Evolutionary conservation across 1,140 invertebrate genomes (phyloP).

Genomic region (Hydropsyche tenuis): DNA sequence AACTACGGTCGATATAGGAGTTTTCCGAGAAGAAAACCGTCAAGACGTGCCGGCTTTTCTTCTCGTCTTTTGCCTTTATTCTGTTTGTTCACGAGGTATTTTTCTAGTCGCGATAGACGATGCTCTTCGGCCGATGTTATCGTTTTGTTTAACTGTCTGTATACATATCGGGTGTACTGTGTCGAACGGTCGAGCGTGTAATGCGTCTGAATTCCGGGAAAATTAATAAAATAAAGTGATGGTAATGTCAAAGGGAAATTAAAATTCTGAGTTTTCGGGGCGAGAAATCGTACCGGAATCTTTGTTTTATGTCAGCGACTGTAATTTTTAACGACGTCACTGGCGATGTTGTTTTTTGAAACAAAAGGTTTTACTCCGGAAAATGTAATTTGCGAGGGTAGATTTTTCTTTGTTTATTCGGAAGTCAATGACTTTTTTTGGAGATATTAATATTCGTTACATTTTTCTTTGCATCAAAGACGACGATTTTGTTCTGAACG

Average conservation of each 20-base stretch:
- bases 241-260: constrained; percentile 1
- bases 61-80: too few relatives aligned
- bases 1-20: background rate
- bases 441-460: background rate
- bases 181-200: too few relatives aligned
- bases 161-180: too few relatives aligned
- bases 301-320: background rate
- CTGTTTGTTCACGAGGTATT: too few relatives aligned
- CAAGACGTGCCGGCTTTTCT: too few relatives aligned
- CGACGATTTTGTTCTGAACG: too few relatives aligned
- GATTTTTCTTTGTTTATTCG: background rate
- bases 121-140: too few relatives aligned
- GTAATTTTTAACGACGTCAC: background rate
- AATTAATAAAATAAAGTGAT: too few relatives aligned
- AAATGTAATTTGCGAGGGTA: constrained; percentile 1
- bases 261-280: background rate
- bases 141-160: too few relatives aligned
- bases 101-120: too few relatives aligned
- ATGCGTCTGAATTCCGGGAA: too few relatives aligned
- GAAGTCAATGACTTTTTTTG: background rate
- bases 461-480: background rate
- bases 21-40: background rate
- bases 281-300: constrained; percentile 2
- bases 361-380: background rate
- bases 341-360: background rate